Evolutionary conservation across 2,888 invertebrate genomes (phyloP).

Genomic region (Argyra leucocephala): DNA sequence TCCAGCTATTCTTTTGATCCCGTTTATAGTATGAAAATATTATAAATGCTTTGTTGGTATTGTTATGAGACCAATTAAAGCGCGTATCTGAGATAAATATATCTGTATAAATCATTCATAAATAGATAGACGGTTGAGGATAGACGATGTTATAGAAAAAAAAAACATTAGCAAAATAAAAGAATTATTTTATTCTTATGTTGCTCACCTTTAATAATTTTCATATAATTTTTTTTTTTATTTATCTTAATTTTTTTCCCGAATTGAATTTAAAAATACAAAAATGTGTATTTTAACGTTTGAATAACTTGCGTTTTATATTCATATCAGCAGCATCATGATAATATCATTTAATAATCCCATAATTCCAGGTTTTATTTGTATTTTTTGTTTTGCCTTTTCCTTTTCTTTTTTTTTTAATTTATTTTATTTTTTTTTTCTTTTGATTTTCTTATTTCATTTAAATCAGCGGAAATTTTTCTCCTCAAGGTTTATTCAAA

Average conservation of each 20-base stretch:
- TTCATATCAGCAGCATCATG: neutral
- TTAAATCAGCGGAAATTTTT: neutral
- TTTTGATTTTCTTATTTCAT: neutral
- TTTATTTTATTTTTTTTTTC: neutral
- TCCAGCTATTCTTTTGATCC: too few species aligned
- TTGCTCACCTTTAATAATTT: neutral
- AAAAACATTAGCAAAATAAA: neutral
- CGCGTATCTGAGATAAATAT: neutral
- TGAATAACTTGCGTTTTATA: slow-evolving; percentile 2
- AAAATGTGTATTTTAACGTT: neutral
- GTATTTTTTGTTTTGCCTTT: neutral
- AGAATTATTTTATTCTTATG: too few species aligned
- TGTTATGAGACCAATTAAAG: slow-evolving; percentile 1
- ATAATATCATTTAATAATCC: slow-evolving; percentile 3
- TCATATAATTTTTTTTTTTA: neutral
- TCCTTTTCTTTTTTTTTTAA: neutral
- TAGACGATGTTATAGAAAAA: neutral
- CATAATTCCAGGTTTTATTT: neutral
- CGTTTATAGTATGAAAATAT: too few species aligned
- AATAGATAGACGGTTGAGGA: neutral
- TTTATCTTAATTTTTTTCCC: neutral
- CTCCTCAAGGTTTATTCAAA: neutral
- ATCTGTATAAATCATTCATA: neutral
- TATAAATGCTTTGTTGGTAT: neutral
- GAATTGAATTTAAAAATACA: neutral